These are phyloP conservation scores for Acleris laterana DNA, from an alignment of 2,888 invertebrate species.

Conservation along the genomic window DNA sequence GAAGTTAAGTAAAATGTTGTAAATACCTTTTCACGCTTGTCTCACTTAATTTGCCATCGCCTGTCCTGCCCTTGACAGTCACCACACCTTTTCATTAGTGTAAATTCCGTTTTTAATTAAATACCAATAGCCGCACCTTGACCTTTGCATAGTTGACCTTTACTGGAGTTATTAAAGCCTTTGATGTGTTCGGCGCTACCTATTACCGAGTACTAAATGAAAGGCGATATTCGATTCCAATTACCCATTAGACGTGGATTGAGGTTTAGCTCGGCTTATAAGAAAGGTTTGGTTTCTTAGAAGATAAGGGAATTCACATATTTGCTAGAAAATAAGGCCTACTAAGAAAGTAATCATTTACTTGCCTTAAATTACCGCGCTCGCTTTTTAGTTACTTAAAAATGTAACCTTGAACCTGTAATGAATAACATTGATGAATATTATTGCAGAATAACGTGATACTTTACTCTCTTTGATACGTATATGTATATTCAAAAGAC, in stretches of 20 bases:
- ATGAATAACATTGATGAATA: too few relatives aligned
- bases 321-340: too few relatives aligned
- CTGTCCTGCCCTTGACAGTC: conserved; percentile 22
- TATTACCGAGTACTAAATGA: conserved; percentile 11
- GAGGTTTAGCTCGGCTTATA: neutral
- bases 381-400: too few relatives aligned
- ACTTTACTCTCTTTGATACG: too few relatives aligned
- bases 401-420: too few relatives aligned
- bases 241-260: conserved; percentile 1
- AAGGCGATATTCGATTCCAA: conserved; percentile 23
- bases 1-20: too few relatives aligned
- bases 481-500: too few relatives aligned
- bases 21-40: neutral
- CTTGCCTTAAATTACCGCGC: too few relatives aligned
- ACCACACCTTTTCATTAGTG: conserved; percentile 25
- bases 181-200: conserved; percentile 25
- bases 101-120: conserved; percentile 34
- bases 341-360: too few relatives aligned
- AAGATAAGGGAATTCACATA: too few relatives aligned
- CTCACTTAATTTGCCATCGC: neutral
- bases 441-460: too few relatives aligned
- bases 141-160: conserved; percentile 29
- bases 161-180: conserved; percentile 24
- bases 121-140: conserved; percentile 29
- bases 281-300: too few relatives aligned